phyloP scores from a whole-genome alignment of 1,140 invertebrate species.

The Ceratina australensis region DNA sequence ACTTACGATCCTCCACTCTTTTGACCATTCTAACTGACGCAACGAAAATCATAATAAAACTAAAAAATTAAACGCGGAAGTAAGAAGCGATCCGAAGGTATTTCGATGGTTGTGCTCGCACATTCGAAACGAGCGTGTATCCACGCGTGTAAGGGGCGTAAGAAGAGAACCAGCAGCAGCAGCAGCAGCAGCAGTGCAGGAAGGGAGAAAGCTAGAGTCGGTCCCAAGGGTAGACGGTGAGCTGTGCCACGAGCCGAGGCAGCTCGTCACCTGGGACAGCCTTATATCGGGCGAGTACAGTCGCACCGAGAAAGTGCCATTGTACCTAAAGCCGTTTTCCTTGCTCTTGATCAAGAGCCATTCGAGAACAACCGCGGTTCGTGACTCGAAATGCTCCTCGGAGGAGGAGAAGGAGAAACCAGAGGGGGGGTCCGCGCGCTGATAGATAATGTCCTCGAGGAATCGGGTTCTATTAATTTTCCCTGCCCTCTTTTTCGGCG shows the following conservation, averaged over 20 bases:
- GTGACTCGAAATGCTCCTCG: constrained; percentile 33
- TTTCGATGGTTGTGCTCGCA: background rate
- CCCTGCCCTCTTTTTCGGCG: too few species aligned
- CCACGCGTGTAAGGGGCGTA: background rate
- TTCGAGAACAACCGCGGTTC: constrained; percentile 48
- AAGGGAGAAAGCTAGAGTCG: constrained; percentile 63
- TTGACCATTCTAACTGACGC: too few species aligned
- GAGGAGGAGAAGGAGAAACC: too few species aligned
- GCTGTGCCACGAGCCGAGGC: constrained; percentile 75
- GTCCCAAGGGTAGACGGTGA: constrained; percentile 73
- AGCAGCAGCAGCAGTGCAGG: constrained; percentile 32
- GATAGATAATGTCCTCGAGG: constrained; percentile 27
- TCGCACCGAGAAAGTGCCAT: constrained; percentile 71
- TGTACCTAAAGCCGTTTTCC: constrained; percentile 63
- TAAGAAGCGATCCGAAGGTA: too few species aligned
- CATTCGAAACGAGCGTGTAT: background rate
- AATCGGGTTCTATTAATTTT: background rate
- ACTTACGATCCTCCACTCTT: too few species aligned
- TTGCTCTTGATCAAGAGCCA: constrained; percentile 60
- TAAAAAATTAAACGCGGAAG: too few species aligned
- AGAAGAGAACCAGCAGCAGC: constrained; percentile 2
- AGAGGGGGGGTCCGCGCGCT: constrained; percentile 6
- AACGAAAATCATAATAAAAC: too few species aligned
- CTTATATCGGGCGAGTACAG: constrained; percentile 76
- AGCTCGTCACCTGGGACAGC: constrained; percentile 77